Conservation (phyloP, 2,888 invertebrate species). For the Asteroscopus sphinx region DNA sequence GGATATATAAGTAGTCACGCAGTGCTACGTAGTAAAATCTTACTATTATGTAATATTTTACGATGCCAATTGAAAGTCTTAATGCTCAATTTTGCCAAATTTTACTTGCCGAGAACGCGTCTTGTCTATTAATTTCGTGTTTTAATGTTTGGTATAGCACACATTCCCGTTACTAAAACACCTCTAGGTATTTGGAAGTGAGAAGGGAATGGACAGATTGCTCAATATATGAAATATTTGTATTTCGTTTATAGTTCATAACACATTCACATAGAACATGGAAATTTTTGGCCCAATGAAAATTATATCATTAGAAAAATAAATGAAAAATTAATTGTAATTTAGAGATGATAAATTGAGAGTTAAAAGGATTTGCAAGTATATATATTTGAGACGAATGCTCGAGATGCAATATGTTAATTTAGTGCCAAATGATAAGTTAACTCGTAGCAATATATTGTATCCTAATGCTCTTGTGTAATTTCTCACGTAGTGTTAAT, state of each 20-base stretch:
- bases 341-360: conserved; percentile 77
- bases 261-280: conserved; percentile 69
- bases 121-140: conserved; percentile 82
- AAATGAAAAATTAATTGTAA: conserved; percentile 79
- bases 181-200: conserved; percentile 62
- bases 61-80: conserved; percentile 86
- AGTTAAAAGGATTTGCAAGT: conserved; percentile 80
- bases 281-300: conserved; percentile 78
- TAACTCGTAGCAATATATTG: conserved; percentile 89
- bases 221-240: conserved; percentile 81
- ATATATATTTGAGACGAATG: conserved; percentile 84
- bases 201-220: conserved; percentile 75
- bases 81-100: conserved; percentile 90
- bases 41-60: conserved; percentile 78
- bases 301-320: conserved; percentile 79
- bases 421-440: conserved; percentile 90
- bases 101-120: conserved; percentile 86
- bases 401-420: conserved; percentile 89
- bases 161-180: conserved; percentile 68
- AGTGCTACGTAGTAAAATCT: conserved; percentile 80
- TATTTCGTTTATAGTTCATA: conserved; percentile 74
- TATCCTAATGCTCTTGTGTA: conserved; percentile 88
- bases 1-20: conserved; percentile 81
- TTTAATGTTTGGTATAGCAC: conserved; percentile 66
- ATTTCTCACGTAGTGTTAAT: conserved; percentile 88